These are phyloP conservation scores for Drosophila paulistorum DNA, from an alignment of 1,140 invertebrate species.

Conservation along the genomic window DNA sequence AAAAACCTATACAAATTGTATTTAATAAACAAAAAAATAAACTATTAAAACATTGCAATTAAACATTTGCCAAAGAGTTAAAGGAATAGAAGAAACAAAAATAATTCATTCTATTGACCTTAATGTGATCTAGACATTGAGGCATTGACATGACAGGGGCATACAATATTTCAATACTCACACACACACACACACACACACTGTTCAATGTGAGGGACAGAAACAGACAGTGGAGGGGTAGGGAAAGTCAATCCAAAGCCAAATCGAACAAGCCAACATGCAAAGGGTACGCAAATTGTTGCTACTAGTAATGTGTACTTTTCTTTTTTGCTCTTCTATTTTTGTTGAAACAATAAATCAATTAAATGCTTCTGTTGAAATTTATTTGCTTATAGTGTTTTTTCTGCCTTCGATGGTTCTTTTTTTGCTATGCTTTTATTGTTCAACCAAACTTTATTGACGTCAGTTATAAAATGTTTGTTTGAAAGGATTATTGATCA, in stretches of 20 bases:
- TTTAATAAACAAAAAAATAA: too few species aligned
- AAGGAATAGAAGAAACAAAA: too few species aligned
- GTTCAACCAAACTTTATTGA: neutral
- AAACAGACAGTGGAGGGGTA: neutral
- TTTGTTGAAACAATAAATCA: conserved; percentile 53
- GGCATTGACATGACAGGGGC: neutral
- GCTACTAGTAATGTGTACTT: neutral
- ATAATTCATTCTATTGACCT: too few species aligned
- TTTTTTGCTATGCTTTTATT: neutral
- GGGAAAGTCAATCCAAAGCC: neutral
- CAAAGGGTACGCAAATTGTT: conserved; percentile 5
- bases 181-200: neutral
- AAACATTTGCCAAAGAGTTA: too few species aligned
- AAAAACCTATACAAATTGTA: too few species aligned
- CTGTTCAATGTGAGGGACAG: neutral
- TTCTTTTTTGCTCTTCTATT: neutral
- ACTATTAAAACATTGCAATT: too few species aligned
- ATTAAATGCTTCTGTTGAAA: conserved; percentile 31
- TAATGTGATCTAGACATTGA: neutral
- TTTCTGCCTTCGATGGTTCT: neutral
- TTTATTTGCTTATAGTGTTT: conserved; percentile 30
- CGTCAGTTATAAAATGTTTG: conserved; percentile 8
- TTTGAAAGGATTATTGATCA: conserved; percentile 4
- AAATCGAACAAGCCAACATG: conserved; percentile 25
- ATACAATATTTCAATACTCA: neutral